These are phyloP conservation scores for Corynorhinus townsendii DNA, from an alignment of 2,113 vertebrate species.

Conservation along the genomic window DNA sequence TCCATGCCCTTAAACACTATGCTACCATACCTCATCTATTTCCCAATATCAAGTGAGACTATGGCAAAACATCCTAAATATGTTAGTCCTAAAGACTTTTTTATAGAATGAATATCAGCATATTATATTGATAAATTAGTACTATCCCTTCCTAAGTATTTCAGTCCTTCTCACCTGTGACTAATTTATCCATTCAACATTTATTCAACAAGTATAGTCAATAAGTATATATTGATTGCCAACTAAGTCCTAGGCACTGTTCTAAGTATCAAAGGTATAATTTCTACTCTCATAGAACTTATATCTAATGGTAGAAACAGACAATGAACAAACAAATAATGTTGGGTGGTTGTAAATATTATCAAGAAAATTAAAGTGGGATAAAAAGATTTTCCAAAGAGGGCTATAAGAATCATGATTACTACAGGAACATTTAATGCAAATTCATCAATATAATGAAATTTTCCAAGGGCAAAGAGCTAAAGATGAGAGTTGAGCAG, in stretches of 20 bases:
- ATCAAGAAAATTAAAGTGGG: background rate
- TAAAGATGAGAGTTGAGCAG: background rate
- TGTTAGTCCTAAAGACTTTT: background rate
- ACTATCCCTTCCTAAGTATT: background rate
- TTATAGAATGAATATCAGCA: background rate
- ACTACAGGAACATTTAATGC: background rate
- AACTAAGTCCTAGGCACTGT: background rate
- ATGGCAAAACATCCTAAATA: background rate
- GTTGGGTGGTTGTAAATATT: background rate
- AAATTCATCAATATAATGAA: background rate
- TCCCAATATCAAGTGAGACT: background rate
- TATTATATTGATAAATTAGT: background rate
- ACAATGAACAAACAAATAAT: conserved; percentile 23
- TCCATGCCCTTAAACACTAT: background rate
- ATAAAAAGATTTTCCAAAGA: background rate
- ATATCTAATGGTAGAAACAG: background rate
- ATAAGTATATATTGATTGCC: background rate
- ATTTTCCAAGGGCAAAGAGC: background rate
- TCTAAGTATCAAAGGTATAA: background rate
- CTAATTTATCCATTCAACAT: background rate
- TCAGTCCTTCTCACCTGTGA: background rate
- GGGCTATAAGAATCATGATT: background rate
- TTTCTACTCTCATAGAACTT: background rate
- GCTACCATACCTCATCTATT: background rate
- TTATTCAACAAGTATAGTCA: background rate